Evolutionary conservation across 1,140 invertebrate genomes (phyloP).

Genomic region (Apocrypta bakeri): DNA sequence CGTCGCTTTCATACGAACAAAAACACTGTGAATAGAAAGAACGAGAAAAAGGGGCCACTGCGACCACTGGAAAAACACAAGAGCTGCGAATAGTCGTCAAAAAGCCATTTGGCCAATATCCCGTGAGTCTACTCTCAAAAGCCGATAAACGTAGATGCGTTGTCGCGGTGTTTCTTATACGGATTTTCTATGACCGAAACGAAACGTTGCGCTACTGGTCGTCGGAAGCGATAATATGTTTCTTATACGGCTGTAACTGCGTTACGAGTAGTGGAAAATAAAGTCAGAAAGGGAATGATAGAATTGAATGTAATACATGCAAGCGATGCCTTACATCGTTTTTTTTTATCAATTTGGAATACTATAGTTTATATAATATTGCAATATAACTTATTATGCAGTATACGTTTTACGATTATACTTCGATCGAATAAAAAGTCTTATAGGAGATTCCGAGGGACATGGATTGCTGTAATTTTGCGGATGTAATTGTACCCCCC

Average conservation of each 20-base stretch:
- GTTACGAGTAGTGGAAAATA: not conserved
- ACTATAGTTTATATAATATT: no score
- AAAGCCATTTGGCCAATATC: conserved; percentile 45
- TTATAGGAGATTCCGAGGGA: not conserved
- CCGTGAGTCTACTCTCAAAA: not conserved
- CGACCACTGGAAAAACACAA: conserved; percentile 2
- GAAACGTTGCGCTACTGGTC: not conserved
- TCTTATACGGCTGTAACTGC: not conserved
- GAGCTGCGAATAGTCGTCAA: conserved; percentile 38
- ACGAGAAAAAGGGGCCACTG: not conserved
- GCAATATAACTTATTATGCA: no score
- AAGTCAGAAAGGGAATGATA: not conserved
- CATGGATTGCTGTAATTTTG: not conserved
- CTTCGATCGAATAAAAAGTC: not conserved
- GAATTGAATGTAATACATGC: not conserved
- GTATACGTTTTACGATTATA: not conserved
- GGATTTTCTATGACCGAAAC: conserved; percentile 2
- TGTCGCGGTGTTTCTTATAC: conserved; percentile 21
- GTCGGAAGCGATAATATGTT: conserved; percentile 3
- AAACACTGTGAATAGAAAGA: conserved; percentile 25
- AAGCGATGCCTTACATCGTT: not conserved
- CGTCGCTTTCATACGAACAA: conserved; percentile 13
- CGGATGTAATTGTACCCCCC: no score
- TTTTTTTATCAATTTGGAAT: not conserved
- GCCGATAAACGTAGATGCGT: conserved; percentile 13